Evolutionary conservation across 30 jellyfish, hydroid and myxozoan genomes (phyloP).

Genomic region (Pseudorhiza aurosa): DNA sequence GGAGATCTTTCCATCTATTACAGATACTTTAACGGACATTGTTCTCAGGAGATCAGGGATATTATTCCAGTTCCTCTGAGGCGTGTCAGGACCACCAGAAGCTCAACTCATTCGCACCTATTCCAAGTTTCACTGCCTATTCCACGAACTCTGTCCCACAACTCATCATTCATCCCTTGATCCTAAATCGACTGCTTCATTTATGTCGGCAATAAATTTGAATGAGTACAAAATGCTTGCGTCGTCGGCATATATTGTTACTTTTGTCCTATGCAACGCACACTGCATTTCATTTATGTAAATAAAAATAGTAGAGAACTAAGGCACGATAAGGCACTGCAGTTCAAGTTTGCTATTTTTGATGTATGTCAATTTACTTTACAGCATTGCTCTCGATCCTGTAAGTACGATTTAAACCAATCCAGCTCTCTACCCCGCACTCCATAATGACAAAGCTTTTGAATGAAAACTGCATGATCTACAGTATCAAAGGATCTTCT

Average conservation of each 20-base stretch:
- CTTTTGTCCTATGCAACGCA: constrained; percentile 33
- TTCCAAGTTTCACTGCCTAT: no score
- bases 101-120: no score
- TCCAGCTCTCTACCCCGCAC: constrained; percentile 29
- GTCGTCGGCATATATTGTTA: constrained; percentile 35
- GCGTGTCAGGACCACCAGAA: no score
- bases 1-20: no score
- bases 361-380: constrained; percentile 46
- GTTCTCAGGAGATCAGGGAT: no score
- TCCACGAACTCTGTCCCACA: no score
- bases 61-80: no score
- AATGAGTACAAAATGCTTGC: constrained; percentile 19
- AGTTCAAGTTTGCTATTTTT: background rate
- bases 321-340: constrained; percentile 66
- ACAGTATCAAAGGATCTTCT: constrained; percentile 25
- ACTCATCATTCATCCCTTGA: no score
- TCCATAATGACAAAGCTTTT: constrained; percentile 31
- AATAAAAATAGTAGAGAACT: constrained; percentile 52
- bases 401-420: constrained; percentile 33
- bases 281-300: constrained; percentile 45
- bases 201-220: background rate
- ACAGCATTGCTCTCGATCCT: constrained; percentile 25
- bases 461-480: constrained; percentile 19
- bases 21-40: no score
- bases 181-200: background rate